Conservation (phyloP, 2,888 invertebrate genomes). For the Syrphus vitripennis region DNA sequence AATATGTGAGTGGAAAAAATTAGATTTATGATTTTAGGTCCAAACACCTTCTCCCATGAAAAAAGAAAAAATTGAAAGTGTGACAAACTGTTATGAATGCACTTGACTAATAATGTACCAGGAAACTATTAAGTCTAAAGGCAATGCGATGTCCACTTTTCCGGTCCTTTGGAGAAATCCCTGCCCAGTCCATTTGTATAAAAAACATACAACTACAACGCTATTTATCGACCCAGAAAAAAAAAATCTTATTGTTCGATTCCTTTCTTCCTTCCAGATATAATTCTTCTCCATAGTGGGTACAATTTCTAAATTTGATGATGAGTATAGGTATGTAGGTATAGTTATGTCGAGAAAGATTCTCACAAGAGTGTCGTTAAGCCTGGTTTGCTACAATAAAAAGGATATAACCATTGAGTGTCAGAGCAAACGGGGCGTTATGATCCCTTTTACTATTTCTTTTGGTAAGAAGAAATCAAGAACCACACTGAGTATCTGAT, state of each 20-base stretch:
- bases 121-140: not conserved
- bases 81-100: too few species aligned
- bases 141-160: too few species aligned
- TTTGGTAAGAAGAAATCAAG: not conserved
- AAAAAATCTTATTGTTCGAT: not conserved
- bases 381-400: not conserved
- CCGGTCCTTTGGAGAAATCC: not conserved
- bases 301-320: not conserved
- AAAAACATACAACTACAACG: not conserved
- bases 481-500: not conserved
- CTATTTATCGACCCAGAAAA: not conserved
- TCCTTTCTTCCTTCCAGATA: not conserved
- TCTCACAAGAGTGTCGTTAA: not conserved
- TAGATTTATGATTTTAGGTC: too few species aligned
- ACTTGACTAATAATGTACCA: too few species aligned
- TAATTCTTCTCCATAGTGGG: not conserved
- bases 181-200: not conserved
- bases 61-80: too few species aligned
- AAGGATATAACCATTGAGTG: not conserved
- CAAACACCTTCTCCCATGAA: too few species aligned
- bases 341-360: not conserved
- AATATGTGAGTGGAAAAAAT: too few species aligned
- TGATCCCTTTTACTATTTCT: not conserved
- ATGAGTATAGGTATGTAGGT: too few species aligned
- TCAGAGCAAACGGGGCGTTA: not conserved